Evolutionary conservation across 2,888 invertebrate genomes (phyloP).

Genomic region (Rhynchonema sp.): DNA sequence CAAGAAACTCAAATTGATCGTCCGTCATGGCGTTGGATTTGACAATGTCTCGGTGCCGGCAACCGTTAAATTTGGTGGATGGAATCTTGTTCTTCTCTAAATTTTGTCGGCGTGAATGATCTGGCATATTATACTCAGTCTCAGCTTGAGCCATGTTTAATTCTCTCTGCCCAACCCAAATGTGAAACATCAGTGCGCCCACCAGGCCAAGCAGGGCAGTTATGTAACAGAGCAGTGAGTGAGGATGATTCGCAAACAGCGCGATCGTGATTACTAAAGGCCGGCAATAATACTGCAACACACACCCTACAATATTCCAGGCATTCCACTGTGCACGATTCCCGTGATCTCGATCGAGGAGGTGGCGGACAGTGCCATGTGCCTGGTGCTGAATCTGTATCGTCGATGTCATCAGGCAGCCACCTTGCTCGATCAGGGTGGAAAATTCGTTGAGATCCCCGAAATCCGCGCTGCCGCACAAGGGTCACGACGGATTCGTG

Average conservation of each 20-base stretch:
- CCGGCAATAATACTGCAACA: no score
- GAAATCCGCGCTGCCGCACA: slow-evolving; percentile 69
- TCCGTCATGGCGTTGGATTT: slow-evolving; percentile 89
- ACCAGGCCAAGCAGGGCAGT: no score
- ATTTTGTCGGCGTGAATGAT: no score
- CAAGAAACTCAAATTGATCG: slow-evolving; percentile 88
- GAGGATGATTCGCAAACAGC: no score
- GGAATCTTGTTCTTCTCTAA: no score
- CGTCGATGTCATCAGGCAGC: slow-evolving; percentile 96
- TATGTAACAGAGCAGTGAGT: no score
- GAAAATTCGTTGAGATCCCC: slow-evolving; percentile 87
- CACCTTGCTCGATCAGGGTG: slow-evolving; percentile 88
- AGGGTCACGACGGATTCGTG: slow-evolving; percentile 88
- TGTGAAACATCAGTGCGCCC: no score
- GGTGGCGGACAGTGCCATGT: slow-evolving; percentile 87
- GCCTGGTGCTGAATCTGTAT: slow-evolving; percentile 91
- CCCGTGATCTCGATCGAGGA: slow-evolving; percentile 96
- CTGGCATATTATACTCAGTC: no score
- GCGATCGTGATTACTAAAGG: no score
- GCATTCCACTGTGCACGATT: slow-evolving; percentile 96
- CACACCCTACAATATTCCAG: no score
- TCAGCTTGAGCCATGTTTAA: no score
- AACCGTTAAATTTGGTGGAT: slow-evolving; percentile 35
- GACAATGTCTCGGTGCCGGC: slow-evolving; percentile 90
- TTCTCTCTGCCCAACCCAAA: no score